A percentile compares a stretch with the other conserved stretches of the same genome.
phyloP scores from a whole-genome alignment of 2,113 vertebrate species.

The Brachyhypopomus gauderio region DNA sequence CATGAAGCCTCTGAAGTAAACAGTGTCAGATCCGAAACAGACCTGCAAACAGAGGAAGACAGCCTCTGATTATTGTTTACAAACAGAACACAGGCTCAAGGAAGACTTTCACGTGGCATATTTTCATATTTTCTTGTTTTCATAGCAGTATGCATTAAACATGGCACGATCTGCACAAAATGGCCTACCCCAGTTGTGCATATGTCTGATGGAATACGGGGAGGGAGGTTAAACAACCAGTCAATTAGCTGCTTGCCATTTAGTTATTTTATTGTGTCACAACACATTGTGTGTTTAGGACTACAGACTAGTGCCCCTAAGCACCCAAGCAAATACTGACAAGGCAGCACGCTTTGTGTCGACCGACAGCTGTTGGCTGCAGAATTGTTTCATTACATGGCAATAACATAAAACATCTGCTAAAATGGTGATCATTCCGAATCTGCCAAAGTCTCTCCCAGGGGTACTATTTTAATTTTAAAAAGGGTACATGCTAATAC shows the following conservation, averaged over 20 bases:
- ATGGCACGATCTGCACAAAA: conserved; percentile 16
- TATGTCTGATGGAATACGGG: background rate
- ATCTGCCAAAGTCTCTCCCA: background rate
- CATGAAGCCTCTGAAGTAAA: conserved; percentile 9
- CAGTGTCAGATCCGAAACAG: conserved; percentile 24
- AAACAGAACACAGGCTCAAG: conserved; percentile 4
- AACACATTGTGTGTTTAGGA: background rate
- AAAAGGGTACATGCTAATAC: background rate
- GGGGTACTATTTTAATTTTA: background rate
- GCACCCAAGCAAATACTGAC: too few relatives aligned
- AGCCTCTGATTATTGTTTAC: conserved; percentile 23
- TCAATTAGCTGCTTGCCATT: conserved; percentile 5
- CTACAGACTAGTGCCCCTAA: too few relatives aligned
- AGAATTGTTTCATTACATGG: background rate
- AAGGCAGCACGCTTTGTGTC: background rate
- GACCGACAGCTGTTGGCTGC: background rate
- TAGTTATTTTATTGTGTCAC: background rate
- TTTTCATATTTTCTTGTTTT: conserved; percentile 9
- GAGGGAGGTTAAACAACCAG: background rate
- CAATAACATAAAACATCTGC: background rate
- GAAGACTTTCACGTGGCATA: background rate
- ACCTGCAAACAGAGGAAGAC: conserved; percentile 20
- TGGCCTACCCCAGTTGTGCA: background rate
- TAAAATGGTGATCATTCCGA: background rate
- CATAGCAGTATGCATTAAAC: conserved; percentile 6